A percentile compares a stretch with the other conserved stretches of the same genome.
Evolutionary conservation across 2,888 invertebrate species (phyloP).

Genomic region (Eupelmus urozonus): DNA sequence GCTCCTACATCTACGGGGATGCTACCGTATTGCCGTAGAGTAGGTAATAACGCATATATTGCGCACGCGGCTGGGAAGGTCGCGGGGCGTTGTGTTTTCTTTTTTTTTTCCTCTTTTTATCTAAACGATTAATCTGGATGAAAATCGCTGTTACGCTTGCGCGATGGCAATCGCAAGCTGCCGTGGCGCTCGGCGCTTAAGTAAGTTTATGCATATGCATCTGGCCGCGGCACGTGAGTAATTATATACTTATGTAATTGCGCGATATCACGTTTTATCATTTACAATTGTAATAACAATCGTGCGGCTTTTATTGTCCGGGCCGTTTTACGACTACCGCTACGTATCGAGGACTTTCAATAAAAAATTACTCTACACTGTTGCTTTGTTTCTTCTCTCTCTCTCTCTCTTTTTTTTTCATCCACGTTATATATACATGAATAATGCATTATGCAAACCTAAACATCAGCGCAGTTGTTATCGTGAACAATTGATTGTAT

Average conservation of each 20-base stretch:
- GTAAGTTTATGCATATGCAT: conserved; percentile 7
- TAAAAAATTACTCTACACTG: too few relatives aligned
- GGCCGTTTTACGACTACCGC: too few relatives aligned
- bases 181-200: background rate
- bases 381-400: too few relatives aligned
- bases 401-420: too few relatives aligned
- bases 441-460: too few relatives aligned
- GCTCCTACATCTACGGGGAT: too few relatives aligned
- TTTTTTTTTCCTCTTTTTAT: background rate
- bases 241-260: conserved; percentile 30
- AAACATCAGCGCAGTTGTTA: too few relatives aligned
- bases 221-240: conserved; percentile 22
- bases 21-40: too few relatives aligned
- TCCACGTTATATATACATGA: too few relatives aligned
- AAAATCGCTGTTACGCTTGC: conserved; percentile 15
- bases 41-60: background rate
- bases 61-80: background rate
- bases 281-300: conserved; percentile 37
- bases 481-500: too few relatives aligned
- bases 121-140: conserved; percentile 19
- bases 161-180: too few relatives aligned
- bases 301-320: background rate
- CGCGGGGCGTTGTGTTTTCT: background rate
- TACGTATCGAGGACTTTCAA: too few relatives aligned
- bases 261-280: conserved; percentile 12